These are phyloP conservation scores for Tachina fera DNA, from an alignment of 2,888 invertebrate genomes.

Conservation along the genomic window DNA sequence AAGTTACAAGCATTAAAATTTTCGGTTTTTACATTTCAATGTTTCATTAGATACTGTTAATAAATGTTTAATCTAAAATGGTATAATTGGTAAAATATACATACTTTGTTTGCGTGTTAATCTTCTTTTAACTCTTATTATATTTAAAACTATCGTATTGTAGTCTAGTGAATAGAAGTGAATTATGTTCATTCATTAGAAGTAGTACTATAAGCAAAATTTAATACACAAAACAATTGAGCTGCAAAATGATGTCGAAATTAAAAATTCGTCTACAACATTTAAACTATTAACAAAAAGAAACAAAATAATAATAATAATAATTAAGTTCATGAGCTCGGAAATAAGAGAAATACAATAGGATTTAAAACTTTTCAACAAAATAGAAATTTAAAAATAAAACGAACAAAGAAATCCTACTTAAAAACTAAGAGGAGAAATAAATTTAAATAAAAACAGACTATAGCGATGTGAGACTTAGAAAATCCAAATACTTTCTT, in stretches of 20 bases:
- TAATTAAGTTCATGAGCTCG: background rate
- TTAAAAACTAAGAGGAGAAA: constrained; percentile 30
- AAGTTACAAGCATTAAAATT: constrained; percentile 34
- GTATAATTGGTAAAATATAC: constrained; percentile 27
- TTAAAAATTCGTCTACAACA: constrained; percentile 13
- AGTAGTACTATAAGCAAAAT: constrained; percentile 10
- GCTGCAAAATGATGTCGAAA: constrained; percentile 29
- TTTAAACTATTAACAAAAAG: constrained; percentile 23
- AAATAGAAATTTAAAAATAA: constrained; percentile 13
- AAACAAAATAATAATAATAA: background rate
- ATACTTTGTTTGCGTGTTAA: constrained; percentile 1
- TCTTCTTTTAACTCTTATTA: constrained; percentile 20
- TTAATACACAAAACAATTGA: constrained; percentile 45
- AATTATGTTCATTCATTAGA: background rate
- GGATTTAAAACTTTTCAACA: constrained; percentile 13
- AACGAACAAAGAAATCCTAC: constrained; percentile 51
- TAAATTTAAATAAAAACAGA: constrained; percentile 43
- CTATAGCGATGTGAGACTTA: constrained; percentile 55
- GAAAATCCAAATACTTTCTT: constrained; percentile 91
- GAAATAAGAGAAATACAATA: constrained; percentile 17
- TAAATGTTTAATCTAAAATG: constrained; percentile 21
- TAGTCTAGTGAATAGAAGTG: constrained; percentile 7
- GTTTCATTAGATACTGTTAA: constrained; percentile 29
- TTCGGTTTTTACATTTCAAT: constrained; percentile 20
- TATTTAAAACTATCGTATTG: constrained; percentile 38